Conservation (phyloP, 2,888 invertebrate species). For the Zonitis immaculata region DNA sequence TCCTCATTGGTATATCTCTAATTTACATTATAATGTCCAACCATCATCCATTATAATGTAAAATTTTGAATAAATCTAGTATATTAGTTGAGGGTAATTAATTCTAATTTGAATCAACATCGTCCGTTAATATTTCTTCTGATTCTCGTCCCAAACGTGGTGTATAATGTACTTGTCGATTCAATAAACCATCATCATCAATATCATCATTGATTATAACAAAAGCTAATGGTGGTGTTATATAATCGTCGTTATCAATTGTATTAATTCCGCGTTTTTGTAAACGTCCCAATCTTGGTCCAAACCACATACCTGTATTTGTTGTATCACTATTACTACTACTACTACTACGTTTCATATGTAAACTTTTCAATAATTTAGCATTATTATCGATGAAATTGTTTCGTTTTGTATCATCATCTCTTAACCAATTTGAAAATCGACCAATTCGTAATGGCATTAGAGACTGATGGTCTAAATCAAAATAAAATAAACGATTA, state of each 20-base stretch:
- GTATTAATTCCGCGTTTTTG: slow-evolving; percentile 13
- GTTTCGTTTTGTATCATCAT: too few relatives aligned
- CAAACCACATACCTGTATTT: slow-evolving; percentile 46
- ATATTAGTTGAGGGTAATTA: not conserved
- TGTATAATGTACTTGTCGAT: slow-evolving; percentile 27
- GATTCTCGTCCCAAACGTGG: slow-evolving; percentile 37
- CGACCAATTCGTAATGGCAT: slow-evolving; percentile 5
- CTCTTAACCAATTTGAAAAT: too few relatives aligned
- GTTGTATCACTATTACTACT: slow-evolving; percentile 45
- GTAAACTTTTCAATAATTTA: too few relatives aligned
- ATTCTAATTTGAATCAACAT: slow-evolving; percentile 3
- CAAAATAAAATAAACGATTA: too few relatives aligned
- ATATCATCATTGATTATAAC: slow-evolving; percentile 15
- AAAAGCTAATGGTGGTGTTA: slow-evolving; percentile 12
- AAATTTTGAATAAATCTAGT: not conserved
- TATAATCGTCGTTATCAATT: slow-evolving; percentile 6
- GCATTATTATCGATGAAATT: too few relatives aligned
- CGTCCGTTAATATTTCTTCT: slow-evolving; percentile 25
- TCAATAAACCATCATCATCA: slow-evolving; percentile 8
- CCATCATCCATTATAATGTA: slow-evolving; percentile 17
- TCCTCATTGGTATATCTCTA: too few relatives aligned
- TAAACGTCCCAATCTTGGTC: slow-evolving; percentile 25
- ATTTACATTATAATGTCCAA: slow-evolving; percentile 18
- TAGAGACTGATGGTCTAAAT: not conserved
- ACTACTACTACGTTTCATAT: too few relatives aligned